These are phyloP conservation scores for Phodopus roborovskii DNA, from an alignment of 2,113 vertebrate genomes.

Conservation along the genomic window DNA sequence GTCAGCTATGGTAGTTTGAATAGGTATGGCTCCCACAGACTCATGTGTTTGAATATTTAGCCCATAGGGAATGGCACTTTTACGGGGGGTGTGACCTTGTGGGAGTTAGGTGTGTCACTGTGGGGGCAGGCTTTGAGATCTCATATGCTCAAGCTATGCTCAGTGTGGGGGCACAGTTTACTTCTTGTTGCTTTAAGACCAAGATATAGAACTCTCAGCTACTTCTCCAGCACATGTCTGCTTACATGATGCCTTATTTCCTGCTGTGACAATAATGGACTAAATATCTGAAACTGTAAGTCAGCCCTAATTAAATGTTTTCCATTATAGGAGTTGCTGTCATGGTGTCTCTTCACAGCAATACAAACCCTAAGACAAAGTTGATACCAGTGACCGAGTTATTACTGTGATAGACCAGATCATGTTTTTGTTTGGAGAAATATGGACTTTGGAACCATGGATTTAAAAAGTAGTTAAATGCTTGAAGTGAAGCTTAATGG, in stretches of 20 bases:
- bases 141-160: background rate
- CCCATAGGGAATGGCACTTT: background rate
- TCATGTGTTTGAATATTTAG: background rate
- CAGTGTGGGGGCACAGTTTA: background rate
- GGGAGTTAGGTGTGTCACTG: background rate
- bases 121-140: background rate
- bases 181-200: background rate
- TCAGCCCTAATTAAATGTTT: background rate
- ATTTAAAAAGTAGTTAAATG: background rate
- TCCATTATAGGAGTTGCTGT: background rate
- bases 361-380: background rate
- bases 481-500: background rate
- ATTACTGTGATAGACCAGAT: background rate
- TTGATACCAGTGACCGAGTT: background rate
- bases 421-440: background rate
- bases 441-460: background rate
- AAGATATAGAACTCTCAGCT: background rate
- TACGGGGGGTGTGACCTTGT: background rate
- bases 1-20: background rate
- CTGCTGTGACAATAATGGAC: background rate
- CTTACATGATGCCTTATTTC: background rate
- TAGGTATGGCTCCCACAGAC: background rate
- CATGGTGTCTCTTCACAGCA: background rate
- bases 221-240: background rate
- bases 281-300: background rate